Conservation (phyloP, 2,888 invertebrate species). For the Chesias legatella region DNA sequence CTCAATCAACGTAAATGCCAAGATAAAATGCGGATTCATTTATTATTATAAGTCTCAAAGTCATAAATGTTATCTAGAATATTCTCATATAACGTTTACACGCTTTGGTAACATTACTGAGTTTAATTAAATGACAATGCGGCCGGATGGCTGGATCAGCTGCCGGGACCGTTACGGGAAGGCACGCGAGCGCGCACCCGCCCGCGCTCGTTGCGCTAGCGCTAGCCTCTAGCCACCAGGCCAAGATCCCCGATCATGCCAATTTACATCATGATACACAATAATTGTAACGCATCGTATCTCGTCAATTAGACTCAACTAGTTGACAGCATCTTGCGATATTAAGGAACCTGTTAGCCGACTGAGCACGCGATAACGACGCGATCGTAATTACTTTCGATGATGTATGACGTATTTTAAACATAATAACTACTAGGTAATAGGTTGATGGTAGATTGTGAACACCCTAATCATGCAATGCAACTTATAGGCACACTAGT, state of each 20-base stretch:
- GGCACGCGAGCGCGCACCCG: constrained; percentile 54
- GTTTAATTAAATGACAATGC: constrained; percentile 67
- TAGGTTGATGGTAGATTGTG: neutral
- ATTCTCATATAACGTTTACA: constrained; percentile 9
- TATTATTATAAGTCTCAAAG: constrained; percentile 6
- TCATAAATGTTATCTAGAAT: constrained; percentile 20
- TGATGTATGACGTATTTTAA: constrained; percentile 27
- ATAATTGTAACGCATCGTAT: constrained; percentile 63
- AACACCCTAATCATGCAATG: too few relatives aligned
- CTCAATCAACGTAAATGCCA: constrained; percentile 13
- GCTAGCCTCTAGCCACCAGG: too few relatives aligned
- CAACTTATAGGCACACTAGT: too few relatives aligned
- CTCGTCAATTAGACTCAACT: constrained; percentile 57
- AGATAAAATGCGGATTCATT: constrained; percentile 10
- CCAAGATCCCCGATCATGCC: constrained; percentile 44
- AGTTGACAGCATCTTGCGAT: constrained; percentile 48
- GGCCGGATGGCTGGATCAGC: constrained; percentile 51
- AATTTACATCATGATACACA: constrained; percentile 49
- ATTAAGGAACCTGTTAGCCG: constrained; percentile 50
- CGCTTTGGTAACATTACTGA: constrained; percentile 34
- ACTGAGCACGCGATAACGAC: constrained; percentile 47
- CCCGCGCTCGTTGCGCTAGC: constrained; percentile 33
- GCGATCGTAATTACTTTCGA: constrained; percentile 40
- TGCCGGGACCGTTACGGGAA: constrained; percentile 62
- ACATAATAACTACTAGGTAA: neutral